phyloP scores from a whole-genome alignment of 2,113 vertebrate species.

The Esox niger region DNA sequence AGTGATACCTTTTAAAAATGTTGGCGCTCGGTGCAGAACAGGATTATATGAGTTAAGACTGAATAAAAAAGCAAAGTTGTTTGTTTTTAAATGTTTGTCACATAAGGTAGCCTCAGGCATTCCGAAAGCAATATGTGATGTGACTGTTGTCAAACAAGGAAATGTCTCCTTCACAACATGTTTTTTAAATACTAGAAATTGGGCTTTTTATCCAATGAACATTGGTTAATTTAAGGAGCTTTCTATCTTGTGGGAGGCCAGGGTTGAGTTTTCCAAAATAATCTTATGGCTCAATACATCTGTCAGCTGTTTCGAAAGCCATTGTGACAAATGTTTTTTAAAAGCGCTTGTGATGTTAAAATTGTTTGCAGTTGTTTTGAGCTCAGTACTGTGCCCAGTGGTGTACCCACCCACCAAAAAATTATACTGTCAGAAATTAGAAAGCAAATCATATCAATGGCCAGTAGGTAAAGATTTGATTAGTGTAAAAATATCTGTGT shows the following conservation, averaged over 20 bases:
- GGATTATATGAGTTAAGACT: neutral
- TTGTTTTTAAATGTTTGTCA: conserved; percentile 11
- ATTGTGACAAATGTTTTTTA: no score
- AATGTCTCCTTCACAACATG: conserved; percentile 18
- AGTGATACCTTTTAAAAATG: conserved; percentile 1
- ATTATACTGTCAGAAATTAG: no score
- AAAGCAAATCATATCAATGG: no score
- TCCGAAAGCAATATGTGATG: conserved; percentile 12
- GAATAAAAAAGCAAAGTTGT: neutral
- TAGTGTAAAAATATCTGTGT: no score
- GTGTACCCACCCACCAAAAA: no score
- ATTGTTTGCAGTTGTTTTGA: no score
- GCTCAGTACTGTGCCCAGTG: no score
- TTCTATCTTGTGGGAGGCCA: neutral
- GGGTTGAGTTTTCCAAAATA: no score
- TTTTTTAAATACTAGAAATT: conserved; percentile 28
- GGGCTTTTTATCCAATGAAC: conserved; percentile 1
- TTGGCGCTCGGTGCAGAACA: conserved; percentile 19
- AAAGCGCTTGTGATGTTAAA: no score
- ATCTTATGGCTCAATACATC: no score
- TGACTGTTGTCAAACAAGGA: conserved; percentile 32
- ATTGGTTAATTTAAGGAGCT: neutral
- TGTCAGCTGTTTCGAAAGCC: no score
- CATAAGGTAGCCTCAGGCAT: conserved; percentile 6
- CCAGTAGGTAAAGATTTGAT: no score